Conservation (phyloP, 1,140 invertebrate species). For the Drosophila kikkawai region DNA sequence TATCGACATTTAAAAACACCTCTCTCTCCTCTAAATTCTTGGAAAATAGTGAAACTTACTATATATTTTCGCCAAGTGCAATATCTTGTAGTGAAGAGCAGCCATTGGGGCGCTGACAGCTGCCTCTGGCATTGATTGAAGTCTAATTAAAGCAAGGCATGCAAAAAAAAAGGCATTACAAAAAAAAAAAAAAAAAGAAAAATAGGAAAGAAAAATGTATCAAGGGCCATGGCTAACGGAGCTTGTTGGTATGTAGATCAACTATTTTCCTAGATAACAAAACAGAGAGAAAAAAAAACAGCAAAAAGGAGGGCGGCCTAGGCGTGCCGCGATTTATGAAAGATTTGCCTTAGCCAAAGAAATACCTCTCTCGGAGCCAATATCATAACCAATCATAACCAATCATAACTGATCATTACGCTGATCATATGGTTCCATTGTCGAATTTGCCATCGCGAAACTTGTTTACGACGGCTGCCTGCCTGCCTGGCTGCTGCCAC, state of each 20-base stretch:
- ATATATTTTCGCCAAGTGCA: neutral
- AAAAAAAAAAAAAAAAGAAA: neutral
- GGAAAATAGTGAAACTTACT: neutral
- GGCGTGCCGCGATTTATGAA: conserved; percentile 60
- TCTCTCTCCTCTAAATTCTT: neutral
- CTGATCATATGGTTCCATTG: conserved; percentile 82
- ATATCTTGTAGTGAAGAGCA: conserved; percentile 1
- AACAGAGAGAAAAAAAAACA: conserved; percentile 12
- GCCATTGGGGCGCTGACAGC: conserved; percentile 57
- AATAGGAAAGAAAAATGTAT: conserved; percentile 12
- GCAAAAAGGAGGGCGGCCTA: conserved; percentile 24
- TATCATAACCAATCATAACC: too few relatives aligned
- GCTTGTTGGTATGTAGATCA: conserved; percentile 63
- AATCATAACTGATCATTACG: conserved; percentile 80
- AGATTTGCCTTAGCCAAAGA: conserved; percentile 34
- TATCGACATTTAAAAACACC: too few relatives aligned
- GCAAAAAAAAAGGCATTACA: conserved; percentile 15
- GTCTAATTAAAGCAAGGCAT: conserved; percentile 75
- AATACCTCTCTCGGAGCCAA: conserved; percentile 40
- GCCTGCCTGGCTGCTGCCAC: conserved; percentile 7
- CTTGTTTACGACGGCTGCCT: conserved; percentile 62
- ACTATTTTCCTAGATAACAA: conserved; percentile 26
- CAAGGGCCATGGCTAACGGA: conserved; percentile 55
- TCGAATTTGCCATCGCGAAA: conserved; percentile 74
- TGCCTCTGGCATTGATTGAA: conserved; percentile 78